Evolutionary conservation across 2,888 invertebrate genomes (phyloP).

Genomic region (Microplitis deprimator): DNA sequence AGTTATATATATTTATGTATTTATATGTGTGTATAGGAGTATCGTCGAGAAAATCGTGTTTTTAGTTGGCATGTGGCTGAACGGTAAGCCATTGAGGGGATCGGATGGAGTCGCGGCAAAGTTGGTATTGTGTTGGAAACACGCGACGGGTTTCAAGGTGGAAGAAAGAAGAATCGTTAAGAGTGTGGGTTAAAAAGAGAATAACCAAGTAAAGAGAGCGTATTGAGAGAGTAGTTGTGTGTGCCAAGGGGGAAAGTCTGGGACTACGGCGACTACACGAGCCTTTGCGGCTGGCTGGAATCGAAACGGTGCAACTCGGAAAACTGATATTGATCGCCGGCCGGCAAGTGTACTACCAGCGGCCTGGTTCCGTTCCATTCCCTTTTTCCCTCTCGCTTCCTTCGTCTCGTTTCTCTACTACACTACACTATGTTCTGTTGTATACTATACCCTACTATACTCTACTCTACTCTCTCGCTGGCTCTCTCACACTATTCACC

Average conservation of each 20-base stretch:
- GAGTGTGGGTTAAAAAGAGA: not conserved
- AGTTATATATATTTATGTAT: too few species aligned
- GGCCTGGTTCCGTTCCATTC: conserved; percentile 49
- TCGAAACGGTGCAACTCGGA: conserved; percentile 63
- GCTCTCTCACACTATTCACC: conserved; percentile 14
- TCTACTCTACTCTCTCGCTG: conserved; percentile 32
- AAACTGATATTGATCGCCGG: conserved; percentile 64
- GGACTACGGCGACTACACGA: conserved; percentile 22
- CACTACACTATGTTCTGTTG: conserved; percentile 17
- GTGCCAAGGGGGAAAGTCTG: conserved; percentile 26
- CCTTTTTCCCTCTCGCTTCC: conserved; percentile 29
- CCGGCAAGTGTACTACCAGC: conserved; percentile 37
- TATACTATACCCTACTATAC: conserved; percentile 8
- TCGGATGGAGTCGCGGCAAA: conserved; percentile 27
- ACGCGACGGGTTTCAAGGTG: conserved; percentile 40
- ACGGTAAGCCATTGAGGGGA: conserved; percentile 33
- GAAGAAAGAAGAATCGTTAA: conserved; percentile 19
- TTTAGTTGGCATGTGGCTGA: not conserved
- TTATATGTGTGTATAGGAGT: not conserved
- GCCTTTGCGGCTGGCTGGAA: conserved; percentile 54
- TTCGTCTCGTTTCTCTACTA: conserved; percentile 19
- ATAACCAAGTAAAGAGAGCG: conserved; percentile 2
- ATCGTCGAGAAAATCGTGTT: not conserved
- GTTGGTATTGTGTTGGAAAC: conserved; percentile 27
- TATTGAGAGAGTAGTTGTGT: not conserved